phyloP scores from a whole-genome alignment of 2,797 vertebrate genomes.

The Neopelma chrysocephalum region DNA sequence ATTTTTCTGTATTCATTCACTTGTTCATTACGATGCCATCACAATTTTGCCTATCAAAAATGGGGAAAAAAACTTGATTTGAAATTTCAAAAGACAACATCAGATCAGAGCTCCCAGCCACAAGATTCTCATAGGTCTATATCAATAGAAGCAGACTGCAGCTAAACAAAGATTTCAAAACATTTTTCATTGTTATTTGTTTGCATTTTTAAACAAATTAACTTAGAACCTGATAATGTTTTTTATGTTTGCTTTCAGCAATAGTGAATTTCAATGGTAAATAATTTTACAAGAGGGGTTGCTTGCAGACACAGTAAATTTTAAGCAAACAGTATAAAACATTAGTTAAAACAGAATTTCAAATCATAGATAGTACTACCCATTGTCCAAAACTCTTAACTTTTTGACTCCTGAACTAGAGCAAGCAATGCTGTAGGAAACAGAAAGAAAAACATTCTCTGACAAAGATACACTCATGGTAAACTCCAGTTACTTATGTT shows the following conservation, averaged over 20 bases:
- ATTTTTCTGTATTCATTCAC: slow-evolving; percentile 5
- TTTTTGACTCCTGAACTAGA: background rate
- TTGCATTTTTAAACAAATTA: background rate
- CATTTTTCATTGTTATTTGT: background rate
- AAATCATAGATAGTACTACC: background rate
- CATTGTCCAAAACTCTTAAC: background rate
- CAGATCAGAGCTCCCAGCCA: background rate
- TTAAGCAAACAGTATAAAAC: background rate
- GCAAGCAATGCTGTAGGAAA: background rate
- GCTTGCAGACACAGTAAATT: background rate
- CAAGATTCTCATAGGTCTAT: background rate
- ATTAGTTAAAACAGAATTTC: background rate
- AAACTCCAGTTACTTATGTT: background rate
- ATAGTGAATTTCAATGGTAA: background rate
- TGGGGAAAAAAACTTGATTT: background rate
- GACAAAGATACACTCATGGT: background rate
- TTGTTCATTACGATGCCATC: background rate
- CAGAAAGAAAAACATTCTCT: background rate
- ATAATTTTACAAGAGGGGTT: background rate
- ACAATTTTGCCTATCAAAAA: background rate
- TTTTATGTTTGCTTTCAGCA: background rate
- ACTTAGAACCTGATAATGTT: background rate
- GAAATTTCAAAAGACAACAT: background rate
- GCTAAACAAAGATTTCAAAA: background rate
- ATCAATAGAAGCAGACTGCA: background rate